Evolutionary conservation across 2,797 vertebrate species (phyloP).

Genomic region (Pseudochirops corinnae): DNA sequence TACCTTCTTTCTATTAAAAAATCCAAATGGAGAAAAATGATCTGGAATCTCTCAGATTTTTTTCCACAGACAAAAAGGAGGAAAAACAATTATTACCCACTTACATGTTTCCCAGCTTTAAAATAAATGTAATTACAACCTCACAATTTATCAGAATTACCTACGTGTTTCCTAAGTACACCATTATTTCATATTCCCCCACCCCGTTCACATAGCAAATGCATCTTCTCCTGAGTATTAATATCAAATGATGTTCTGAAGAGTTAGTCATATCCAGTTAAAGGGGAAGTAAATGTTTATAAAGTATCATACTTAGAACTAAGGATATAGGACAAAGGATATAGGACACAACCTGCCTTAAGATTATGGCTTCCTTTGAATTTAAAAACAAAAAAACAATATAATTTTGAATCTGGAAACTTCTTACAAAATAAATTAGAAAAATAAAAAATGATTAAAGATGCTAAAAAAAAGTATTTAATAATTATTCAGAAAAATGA

Average conservation of each 20-base stretch:
- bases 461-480: neutral
- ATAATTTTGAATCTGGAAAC: slow-evolving; percentile 29
- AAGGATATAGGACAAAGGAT: neutral
- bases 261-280: slow-evolving; percentile 36
- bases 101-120: neutral
- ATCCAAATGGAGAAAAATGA: neutral
- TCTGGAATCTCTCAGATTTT: slow-evolving; percentile 36
- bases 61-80: slow-evolving; percentile 48
- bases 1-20: slow-evolving; percentile 38
- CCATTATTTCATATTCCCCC: neutral
- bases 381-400: slow-evolving; percentile 33
- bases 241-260: neutral
- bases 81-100: slow-evolving; percentile 33
- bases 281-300: neutral
- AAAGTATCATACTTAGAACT: slow-evolving; percentile 9
- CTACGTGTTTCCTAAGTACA: slow-evolving; percentile 35
- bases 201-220: neutral
- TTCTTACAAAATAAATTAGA: slow-evolving; percentile 27
- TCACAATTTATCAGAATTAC: neutral
- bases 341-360: neutral
- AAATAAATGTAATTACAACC: neutral
- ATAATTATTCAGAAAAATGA: neutral
- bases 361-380: slow-evolving; percentile 40
- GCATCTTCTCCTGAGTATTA: neutral
- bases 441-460: neutral